Evolutionary conservation across 2,797 vertebrate species (phyloP), one percentile per base, ranked within the genome.

Genomic region (Amblyopsis hoosieri): DNA sequence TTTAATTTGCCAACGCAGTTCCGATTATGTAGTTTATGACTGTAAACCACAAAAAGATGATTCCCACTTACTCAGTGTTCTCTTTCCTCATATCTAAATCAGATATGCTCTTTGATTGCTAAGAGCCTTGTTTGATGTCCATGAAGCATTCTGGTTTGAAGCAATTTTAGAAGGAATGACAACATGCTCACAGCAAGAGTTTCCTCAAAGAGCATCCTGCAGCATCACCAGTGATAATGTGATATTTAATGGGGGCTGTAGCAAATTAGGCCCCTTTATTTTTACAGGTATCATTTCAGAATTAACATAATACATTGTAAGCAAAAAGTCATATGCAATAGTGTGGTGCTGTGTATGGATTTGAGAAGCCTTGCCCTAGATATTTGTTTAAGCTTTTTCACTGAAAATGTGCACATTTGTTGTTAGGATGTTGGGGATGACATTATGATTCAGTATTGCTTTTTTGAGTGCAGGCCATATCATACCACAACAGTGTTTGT

Each of bases 61-160:
- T 69, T 85, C 72, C 59, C 46, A 19, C 60, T 45, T 53, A 71
- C 76, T 78, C 47, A 11, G 1, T 71, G 60, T 70, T 15, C 42
- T 46, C 12, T 31, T 55, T 62, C 69, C 37, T 10, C 55, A 74
- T 76, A 56, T 69, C 49, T 55, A 55, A 76, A 77, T 85, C 74
- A 84, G 67, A 84, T 74, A 84, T 83, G 81, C 85, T 73, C 76
- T 90, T 89, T 89, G 83, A 91, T 67, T 73, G 61, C 64, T 66
- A 49, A 50, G 56, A 12, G 56, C 64, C 67, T 65, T 71, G 53
- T 80, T 85, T 88, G 76, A 80, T 78, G 74, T 76, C 74, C 68
- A 60, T 64, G 66, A 69, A 71, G 71, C 75, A 83, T 81, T 54
- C 17, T 14, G 64, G 78, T 74, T 56, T 47, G 46, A 73, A 66